Percentiles rank a stretch among this genome's conserved stretches.
Evolutionary conservation across 2,113 vertebrate genomes (phyloP).

Genomic region (Caranx melampygus): DNA sequence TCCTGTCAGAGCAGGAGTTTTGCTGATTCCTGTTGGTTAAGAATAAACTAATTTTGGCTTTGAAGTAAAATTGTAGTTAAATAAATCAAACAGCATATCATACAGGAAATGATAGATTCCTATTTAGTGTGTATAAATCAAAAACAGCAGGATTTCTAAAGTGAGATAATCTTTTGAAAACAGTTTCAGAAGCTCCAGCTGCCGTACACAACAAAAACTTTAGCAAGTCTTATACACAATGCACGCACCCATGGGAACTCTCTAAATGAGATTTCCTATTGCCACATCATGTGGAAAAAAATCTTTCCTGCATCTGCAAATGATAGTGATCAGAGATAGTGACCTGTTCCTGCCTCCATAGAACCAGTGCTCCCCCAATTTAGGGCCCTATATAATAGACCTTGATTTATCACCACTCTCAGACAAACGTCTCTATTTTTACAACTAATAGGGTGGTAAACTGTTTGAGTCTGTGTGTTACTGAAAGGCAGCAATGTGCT

Average conservation of each 20-base stretch:
- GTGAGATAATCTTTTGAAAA: not conserved
- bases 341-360: not conserved
- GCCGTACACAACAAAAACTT: not conserved
- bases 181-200: not conserved
- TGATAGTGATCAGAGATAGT: not conserved
- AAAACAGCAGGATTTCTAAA: not conserved
- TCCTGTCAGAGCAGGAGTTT: conserved; percentile 20
- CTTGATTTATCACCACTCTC: conserved; percentile 6
- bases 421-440: conserved; percentile 1
- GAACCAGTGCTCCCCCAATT: not conserved
- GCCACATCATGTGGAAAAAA: not conserved
- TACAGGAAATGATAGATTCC: not conserved
- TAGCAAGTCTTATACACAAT: not conserved
- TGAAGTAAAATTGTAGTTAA: not conserved
- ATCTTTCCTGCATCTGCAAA: not conserved
- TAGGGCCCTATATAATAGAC: conserved; percentile 13
- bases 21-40: conserved; percentile 3
- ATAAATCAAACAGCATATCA: not conserved
- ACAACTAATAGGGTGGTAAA: conserved; percentile 9
- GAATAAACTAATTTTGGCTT: not conserved
- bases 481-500: not conserved
- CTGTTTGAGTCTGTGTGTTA: conserved; percentile 22
- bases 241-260: not conserved
- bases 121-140: not conserved
- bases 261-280: not conserved